These are phyloP conservation scores for Urocitellus parryii DNA, from an alignment of 2,113 vertebrate species.

Conservation along the genomic window DNA sequence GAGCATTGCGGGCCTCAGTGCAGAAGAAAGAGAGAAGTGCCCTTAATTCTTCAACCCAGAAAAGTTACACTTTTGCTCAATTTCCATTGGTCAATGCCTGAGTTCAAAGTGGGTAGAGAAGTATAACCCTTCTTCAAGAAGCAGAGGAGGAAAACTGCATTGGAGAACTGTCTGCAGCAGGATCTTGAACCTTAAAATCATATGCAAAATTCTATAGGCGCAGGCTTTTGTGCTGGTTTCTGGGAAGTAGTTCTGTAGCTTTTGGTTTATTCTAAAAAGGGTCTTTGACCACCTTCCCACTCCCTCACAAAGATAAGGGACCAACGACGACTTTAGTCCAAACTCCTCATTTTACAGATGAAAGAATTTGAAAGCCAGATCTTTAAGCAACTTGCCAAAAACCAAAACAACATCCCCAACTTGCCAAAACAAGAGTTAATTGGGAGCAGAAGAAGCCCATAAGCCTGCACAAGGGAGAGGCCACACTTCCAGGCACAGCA, in stretches of 20 bases:
- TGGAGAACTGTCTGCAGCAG: background rate
- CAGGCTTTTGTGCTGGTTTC: background rate
- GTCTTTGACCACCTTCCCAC: background rate
- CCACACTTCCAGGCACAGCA: slow-evolving; percentile 53
- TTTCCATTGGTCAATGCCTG: background rate
- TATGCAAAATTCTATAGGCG: background rate
- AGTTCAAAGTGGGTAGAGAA: background rate
- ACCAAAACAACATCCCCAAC: slow-evolving; percentile 25
- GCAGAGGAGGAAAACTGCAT: background rate
- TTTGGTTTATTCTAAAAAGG: background rate
- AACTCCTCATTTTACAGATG: slow-evolving; percentile 67
- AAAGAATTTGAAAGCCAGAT: slow-evolving; percentile 44
- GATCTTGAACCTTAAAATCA: background rate
- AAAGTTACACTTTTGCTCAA: background rate
- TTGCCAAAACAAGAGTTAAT: slow-evolving; percentile 53
- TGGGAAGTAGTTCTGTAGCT: background rate
- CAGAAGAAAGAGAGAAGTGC: background rate
- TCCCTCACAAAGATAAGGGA: slow-evolving; percentile 27
- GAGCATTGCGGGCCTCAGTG: background rate
- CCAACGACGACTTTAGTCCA: slow-evolving; percentile 29
- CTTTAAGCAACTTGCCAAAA: slow-evolving; percentile 71
- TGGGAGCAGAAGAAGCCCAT: slow-evolving; percentile 62
- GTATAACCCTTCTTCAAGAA: background rate
- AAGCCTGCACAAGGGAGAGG: background rate
- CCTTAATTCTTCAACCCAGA: background rate